Conservation (phyloP, 1,140 invertebrate genomes). For the Diploscapter pachys region DNA sequence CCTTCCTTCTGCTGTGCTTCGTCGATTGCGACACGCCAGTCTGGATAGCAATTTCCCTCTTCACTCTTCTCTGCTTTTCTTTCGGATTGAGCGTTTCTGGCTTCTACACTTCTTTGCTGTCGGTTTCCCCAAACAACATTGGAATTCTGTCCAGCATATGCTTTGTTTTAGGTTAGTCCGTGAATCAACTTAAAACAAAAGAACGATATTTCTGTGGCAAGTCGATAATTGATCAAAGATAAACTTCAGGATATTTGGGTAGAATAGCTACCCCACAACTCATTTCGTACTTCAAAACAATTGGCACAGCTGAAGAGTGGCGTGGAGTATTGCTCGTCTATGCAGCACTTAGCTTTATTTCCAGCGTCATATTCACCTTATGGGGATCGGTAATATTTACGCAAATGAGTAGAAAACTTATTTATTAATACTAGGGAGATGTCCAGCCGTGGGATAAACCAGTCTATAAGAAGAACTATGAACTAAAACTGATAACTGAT, state of each 20-base stretch:
- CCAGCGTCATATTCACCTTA: constrained; percentile 17
- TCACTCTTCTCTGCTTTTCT: constrained; percentile 1
- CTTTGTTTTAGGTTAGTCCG: neutral
- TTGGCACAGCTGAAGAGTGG: constrained; percentile 25
- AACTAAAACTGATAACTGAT: constrained; percentile 1
- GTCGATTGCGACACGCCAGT: neutral
- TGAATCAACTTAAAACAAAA: neutral
- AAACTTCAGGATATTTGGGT: constrained; percentile 5
- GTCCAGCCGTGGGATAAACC: neutral
- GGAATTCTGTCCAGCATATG: constrained; percentile 8
- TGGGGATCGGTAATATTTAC: constrained; percentile 11
- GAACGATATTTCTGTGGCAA: neutral
- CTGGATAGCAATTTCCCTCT: constrained; percentile 10
- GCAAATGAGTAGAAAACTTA: neutral
- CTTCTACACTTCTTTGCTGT: constrained; percentile 22
- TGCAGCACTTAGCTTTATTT: neutral
- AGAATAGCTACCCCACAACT: neutral
- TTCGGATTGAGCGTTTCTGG: constrained; percentile 28
- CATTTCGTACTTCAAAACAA: neutral
- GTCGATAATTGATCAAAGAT: constrained; percentile 7
- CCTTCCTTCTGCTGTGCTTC: constrained; percentile 2
- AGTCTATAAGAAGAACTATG: neutral
- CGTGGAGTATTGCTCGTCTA: constrained; percentile 13
- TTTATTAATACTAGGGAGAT: neutral
- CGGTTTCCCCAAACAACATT: constrained; percentile 24